phyloP scores from a whole-genome alignment of 2,888 invertebrate genomes.

The Pelosia muscerda region DNA sequence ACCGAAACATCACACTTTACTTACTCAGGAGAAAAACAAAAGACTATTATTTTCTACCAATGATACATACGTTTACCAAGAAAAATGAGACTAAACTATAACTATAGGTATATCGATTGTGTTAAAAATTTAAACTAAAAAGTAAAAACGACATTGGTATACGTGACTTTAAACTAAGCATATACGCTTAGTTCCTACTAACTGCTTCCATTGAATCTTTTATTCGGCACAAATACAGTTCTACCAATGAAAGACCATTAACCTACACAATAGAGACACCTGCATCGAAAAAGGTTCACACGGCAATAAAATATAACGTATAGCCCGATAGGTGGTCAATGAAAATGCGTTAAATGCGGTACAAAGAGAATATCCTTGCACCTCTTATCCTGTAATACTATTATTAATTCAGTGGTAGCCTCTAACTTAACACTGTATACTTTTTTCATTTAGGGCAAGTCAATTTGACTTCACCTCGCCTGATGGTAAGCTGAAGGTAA shows the following conservation, averaged over 20 bases:
- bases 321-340: slow-evolving; percentile 41
- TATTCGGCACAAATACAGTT: slow-evolving; percentile 31
- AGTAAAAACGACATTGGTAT: slow-evolving; percentile 33
- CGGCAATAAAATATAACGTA: slow-evolving; percentile 68
- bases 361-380: slow-evolving; percentile 17
- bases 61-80: too few species aligned
- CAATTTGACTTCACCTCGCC: too few species aligned
- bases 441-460: too few species aligned
- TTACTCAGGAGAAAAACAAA: too few species aligned
- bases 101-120: not conserved
- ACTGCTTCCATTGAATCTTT: slow-evolving; percentile 32
- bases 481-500: too few species aligned
- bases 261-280: slow-evolving; percentile 61
- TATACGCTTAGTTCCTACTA: slow-evolving; percentile 33
- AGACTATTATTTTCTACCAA: too few species aligned
- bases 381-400: too few species aligned
- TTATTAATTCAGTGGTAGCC: too few species aligned
- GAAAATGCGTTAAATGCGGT: slow-evolving; percentile 26
- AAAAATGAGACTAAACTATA: not conserved
- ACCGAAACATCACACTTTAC: not conserved
- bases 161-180: slow-evolving; percentile 45
- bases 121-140: slow-evolving; percentile 17
- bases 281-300: slow-evolving; percentile 67
- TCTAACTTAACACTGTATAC: too few species aligned
- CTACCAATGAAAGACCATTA: slow-evolving; percentile 54